Base-by-base conservation (phyloP, 2,113 vertebrate genomes). In the Chamaea fasciata region DNA sequence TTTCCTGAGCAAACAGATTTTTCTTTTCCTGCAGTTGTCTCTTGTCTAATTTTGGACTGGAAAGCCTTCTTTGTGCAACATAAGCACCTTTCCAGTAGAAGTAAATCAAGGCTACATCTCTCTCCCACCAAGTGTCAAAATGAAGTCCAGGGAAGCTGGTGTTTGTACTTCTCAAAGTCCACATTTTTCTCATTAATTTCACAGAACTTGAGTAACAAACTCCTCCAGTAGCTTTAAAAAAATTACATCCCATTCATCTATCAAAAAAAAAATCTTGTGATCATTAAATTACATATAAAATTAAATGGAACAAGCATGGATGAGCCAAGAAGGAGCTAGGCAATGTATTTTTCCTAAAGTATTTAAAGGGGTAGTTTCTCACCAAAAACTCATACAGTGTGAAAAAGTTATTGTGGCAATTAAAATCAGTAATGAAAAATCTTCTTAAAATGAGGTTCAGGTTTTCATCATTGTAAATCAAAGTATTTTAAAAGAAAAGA, bases 181-280 rank as follows among this genome's bases (percentile, higher is more conserved):
- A 83, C n/a, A 41, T 94, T 90, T 88, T 90, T 86, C 92, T 87
- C 55, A 90, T 83, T 93, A 83, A 47, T 88, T 86, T 86, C 44
- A 74, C 28, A 52, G 55, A 71, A 82, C 46, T 2, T 69, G 62
- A 89, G 74, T 74, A 93, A 86, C 17, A 56, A 90, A 88, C 9
- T 80, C 47, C 37, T 26, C 28, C 4, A 76, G 42, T 73, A 85
- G 56, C 64, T 87, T 91, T 50, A 21, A 87, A 76, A 77, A 70
- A 49, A 68, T 31, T 31, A 65, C 67, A 83, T 70, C 50, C 50
- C 56, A 77, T 39, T 62, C 83, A 83, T 59, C 88, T 88, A 89
- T 59, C 63, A 67, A 86, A 75, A 75, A 75, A 69, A 50, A n/a
- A 89, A 80, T 73, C 85, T 88, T 39, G 7, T 1, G 1, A 80